Evolutionary conservation across 2,888 invertebrate species (phyloP).

Genomic region (Drosophila borborema): DNA sequence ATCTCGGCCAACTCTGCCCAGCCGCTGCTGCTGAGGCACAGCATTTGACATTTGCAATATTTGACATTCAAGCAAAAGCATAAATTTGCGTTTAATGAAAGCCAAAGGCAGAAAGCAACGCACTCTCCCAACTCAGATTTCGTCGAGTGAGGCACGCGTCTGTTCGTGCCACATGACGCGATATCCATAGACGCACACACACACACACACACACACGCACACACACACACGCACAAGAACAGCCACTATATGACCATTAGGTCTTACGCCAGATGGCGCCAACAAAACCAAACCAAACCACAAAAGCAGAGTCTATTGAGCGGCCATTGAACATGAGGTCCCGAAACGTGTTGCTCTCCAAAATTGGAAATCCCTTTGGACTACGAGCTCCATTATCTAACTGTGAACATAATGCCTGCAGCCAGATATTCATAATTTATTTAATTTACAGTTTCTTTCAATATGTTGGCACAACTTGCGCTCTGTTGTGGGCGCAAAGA

Average conservation of each 20-base stretch:
- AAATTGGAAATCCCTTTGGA: not conserved
- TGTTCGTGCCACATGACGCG: conserved; percentile 54
- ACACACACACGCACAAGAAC: not conserved
- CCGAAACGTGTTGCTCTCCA: conserved; percentile 25
- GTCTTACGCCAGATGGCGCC: conserved; percentile 51
- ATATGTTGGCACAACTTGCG: not conserved
- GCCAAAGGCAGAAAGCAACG: conserved; percentile 49
- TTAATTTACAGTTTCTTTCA: not conserved
- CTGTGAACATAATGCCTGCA: not conserved
- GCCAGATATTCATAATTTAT: conserved; percentile 24
- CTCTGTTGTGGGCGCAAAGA: not conserved
- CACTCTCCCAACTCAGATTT: conserved; percentile 31
- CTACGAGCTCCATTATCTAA: not conserved
- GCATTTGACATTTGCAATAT: conserved; percentile 79
- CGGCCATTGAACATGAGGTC: conserved; percentile 55
- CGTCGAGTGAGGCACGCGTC: conserved; percentile 34
- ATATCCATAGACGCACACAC: conserved; percentile 25
- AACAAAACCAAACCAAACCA: conserved; percentile 37
- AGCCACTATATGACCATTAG: conserved; percentile 40
- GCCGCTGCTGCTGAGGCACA: conserved; percentile 14
- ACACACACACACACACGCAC: not conserved
- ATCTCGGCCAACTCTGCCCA: conserved; percentile 20
- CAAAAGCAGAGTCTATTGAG: conserved; percentile 57
- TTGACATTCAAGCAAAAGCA: conserved; percentile 80
- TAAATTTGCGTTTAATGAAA: conserved; percentile 81